Evolutionary conservation across 2,113 vertebrate species (phyloP).

Genomic region (Solenodon paradoxus): DNA sequence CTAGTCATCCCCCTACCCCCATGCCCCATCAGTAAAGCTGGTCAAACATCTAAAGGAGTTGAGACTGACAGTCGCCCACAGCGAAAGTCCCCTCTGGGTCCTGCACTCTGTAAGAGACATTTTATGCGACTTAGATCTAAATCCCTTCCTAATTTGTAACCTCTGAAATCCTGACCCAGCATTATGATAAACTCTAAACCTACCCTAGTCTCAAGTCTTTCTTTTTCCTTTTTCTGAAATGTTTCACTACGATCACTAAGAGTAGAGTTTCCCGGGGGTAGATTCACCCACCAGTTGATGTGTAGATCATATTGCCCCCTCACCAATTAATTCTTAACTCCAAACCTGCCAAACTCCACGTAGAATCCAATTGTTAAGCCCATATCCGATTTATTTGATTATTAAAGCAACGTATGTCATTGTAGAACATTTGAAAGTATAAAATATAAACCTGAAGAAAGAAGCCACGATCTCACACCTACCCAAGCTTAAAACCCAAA

Average conservation of each 20-base stretch:
- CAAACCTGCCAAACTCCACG: background rate
- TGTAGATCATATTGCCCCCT: no score
- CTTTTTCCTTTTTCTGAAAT: no score
- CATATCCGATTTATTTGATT: background rate
- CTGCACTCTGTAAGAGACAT: background rate
- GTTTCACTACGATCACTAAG: no score
- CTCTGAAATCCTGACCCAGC: background rate
- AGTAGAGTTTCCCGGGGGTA: no score
- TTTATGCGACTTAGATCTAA: background rate
- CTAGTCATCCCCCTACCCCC: background rate
- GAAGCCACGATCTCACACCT: background rate
- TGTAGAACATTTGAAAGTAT: background rate
- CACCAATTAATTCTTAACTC: no score
- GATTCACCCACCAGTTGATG: no score
- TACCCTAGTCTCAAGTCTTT: background rate
- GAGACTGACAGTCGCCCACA: background rate
- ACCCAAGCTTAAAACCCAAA: slow-evolving; percentile 40
- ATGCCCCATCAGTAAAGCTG: background rate
- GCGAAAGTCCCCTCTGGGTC: background rate
- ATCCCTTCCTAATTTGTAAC: background rate
- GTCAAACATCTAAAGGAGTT: background rate
- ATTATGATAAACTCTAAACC: background rate
- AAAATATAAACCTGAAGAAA: slow-evolving; percentile 29
- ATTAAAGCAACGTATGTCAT: background rate
- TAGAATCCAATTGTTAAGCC: background rate